Conservation (phyloP, 2,797 vertebrate genomes). For the Aplochiton taeniatus region DNA sequence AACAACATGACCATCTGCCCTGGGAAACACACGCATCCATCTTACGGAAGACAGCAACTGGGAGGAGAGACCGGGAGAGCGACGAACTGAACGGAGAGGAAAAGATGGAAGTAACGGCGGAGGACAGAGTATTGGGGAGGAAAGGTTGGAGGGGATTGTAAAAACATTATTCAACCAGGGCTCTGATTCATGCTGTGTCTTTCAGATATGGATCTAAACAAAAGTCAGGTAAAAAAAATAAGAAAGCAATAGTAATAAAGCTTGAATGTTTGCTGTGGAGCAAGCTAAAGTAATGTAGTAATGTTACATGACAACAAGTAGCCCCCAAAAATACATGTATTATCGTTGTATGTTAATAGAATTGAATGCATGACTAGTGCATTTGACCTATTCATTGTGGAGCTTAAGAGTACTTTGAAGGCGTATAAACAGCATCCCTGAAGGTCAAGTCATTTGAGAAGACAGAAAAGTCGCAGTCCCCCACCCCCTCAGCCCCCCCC, state of each 20-base stretch:
- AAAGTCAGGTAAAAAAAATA: not conserved
- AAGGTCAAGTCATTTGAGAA: conserved; percentile 22
- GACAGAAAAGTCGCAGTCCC: conserved; percentile 51
- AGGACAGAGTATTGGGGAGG: not conserved
- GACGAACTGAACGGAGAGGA: conserved; percentile 7
- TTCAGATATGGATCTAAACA: not conserved
- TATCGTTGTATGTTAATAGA: no score
- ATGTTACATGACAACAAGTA: no score
- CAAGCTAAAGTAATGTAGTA: no score
- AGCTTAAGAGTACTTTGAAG: no score
- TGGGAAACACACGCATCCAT: conserved; percentile 74
- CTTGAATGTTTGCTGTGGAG: no score
- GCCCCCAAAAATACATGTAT: no score
- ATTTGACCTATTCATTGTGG: no score
- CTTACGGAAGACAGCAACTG: conserved; percentile 65
- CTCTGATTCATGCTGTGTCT: not conserved
- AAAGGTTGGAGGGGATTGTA: no score
- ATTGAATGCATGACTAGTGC: no score
- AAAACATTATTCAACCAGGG: no score
- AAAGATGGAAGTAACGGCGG: conserved; percentile 16
- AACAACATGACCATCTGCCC: conserved; percentile 76
- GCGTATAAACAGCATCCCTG: not conserved
- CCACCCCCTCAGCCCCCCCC: conserved; percentile 43
- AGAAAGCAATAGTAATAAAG: no score
- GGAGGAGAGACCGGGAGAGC: conserved; percentile 41